Base-by-base conservation (phyloP, 1,140 invertebrate species). In the Drosophila sp. region DNA sequence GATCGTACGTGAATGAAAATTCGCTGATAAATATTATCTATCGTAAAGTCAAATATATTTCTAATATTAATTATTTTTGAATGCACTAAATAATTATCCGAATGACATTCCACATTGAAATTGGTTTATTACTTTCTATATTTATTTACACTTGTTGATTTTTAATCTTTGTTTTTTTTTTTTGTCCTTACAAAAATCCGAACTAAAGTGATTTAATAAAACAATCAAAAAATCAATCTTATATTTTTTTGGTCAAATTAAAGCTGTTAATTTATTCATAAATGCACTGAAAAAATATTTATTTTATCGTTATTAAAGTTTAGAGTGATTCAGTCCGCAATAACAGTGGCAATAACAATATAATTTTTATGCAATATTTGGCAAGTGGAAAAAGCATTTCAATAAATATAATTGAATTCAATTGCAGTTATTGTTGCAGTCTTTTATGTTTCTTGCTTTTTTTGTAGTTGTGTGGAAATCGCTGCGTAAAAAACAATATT, bases 351-450 rank as follows among this genome's bases (percentile, higher is more conserved):
- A 45, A 45, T 11, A 9, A 9, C 25, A 21, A 27, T 32, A 16
- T 0, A 32, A 50, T 29, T 45, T 58, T 43, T 50, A 66, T 66
- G 8, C 53, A 34, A 65, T 72, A 58, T 57, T 67, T 45, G 38
- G 50, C 58, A 58, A 43, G 38, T 61, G 34, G 16, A 29, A 41
- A 59, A 43, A 56, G 27, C 16, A 77, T 78, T 72, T 72, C 70
- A 53, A 76, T 76, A 77, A 84, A 75, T 65, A 45, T 46, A 81
- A 66, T 80, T 62, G 50, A 67, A 78, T 80, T 66, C 53, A 64
- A 58, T 72, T 82, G 76, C 18, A 9, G 11, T 3, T 46, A 14
- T 8, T 7, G 8, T 50, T 32, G 34, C 45, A 14, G 7, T 41
- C 11, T 36, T 1, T 3, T 11, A 11, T 1, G 13, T n/a, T 46